Evolutionary conservation across 2,797 vertebrate species (phyloP).

Genomic region (Natrix natrix): DNA sequence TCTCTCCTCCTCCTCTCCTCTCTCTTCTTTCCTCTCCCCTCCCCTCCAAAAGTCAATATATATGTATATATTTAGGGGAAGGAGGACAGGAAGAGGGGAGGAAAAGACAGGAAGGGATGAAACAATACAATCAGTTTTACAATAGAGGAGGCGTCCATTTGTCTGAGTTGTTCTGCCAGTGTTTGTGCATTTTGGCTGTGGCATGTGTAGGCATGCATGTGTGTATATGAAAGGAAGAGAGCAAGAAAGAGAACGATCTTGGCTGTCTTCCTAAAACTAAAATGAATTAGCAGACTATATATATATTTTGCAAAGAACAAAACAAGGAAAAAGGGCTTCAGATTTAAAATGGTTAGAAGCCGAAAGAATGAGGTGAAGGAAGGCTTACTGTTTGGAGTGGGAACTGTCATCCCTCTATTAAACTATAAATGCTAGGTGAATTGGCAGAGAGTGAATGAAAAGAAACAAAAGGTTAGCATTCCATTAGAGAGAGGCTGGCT

Average conservation of each 20-base stretch:
- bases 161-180: neutral
- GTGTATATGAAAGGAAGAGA: neutral
- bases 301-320: conserved; percentile 20
- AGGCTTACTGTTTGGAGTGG: conserved; percentile 53
- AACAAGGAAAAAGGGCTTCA: conserved; percentile 22
- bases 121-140: neutral
- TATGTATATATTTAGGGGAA: neutral
- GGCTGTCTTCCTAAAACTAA: conserved; percentile 17
- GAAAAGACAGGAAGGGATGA: neutral
- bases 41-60: neutral
- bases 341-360: conserved; percentile 54
- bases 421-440: conserved; percentile 31
- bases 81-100: too few species aligned
- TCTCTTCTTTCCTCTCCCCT: neutral
- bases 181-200: neutral
- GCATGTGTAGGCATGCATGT: neutral
- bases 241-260: neutral
- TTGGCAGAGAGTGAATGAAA: conserved; percentile 16
- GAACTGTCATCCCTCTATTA: conserved; percentile 50
- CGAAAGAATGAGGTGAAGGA: conserved; percentile 53
- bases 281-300: conserved; percentile 16
- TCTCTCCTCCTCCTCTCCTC: neutral
- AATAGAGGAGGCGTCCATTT: neutral
- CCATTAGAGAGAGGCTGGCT: conserved; percentile 7
- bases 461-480: conserved; percentile 26